phyloP scores from a whole-genome alignment of 2,888 invertebrate genomes.

The Autographa pulchrina region DNA sequence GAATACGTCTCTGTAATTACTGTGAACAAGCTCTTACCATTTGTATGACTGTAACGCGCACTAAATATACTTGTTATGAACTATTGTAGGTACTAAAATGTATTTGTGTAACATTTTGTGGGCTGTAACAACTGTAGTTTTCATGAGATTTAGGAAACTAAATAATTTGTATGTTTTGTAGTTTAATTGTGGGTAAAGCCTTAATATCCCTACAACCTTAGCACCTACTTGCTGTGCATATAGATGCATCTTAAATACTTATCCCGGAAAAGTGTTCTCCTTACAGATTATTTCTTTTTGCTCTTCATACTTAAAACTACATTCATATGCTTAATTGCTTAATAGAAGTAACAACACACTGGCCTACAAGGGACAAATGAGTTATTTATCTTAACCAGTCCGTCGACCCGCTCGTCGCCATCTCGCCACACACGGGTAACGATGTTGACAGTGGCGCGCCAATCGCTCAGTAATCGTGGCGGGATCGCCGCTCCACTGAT shows the following conservation, averaged over 20 bases:
- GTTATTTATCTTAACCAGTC: constrained; percentile 28
- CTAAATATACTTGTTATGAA: neutral
- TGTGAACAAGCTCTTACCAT: neutral
- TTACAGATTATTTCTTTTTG: no score
- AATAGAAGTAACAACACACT: neutral
- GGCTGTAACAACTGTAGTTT: no score
- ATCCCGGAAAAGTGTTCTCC: no score
- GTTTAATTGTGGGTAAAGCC: no score
- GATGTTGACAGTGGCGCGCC: constrained; percentile 41
- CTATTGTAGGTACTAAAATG: neutral
- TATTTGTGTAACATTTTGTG: neutral
- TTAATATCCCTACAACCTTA: no score
- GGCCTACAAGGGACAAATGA: neutral
- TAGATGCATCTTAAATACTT: no score
- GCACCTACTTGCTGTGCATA: no score
- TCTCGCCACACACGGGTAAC: constrained; percentile 38
- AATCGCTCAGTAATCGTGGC: constrained; percentile 44
- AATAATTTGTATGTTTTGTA: no score
- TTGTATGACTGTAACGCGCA: neutral
- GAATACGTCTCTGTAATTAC: constrained; percentile 23
- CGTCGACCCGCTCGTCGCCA: constrained; percentile 13
- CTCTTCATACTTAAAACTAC: no score
- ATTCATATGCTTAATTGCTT: no score
- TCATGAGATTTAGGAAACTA: no score
- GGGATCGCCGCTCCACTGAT: constrained; percentile 28